Conservation (phyloP, 1,140 invertebrate species). For the Drosophila parvula region DNA sequence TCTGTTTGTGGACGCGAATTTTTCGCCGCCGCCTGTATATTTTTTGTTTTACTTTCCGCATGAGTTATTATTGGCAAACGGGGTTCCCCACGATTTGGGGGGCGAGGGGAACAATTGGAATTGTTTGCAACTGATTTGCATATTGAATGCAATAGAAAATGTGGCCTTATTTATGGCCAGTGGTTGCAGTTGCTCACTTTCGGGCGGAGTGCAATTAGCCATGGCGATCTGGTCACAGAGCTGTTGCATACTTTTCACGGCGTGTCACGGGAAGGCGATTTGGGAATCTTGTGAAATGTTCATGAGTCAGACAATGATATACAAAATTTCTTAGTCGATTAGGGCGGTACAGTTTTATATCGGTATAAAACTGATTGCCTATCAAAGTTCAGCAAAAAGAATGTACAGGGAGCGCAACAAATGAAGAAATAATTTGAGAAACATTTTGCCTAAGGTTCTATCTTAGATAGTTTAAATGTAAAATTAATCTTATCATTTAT, state of each 20-base stretch:
- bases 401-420: neutral
- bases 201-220: conserved; percentile 5
- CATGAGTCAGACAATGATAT: conserved; percentile 24
- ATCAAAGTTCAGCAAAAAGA: neutral
- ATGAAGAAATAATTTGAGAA: neutral
- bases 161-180: conserved; percentile 55
- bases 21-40: conserved; percentile 1
- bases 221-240: neutral
- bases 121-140: conserved; percentile 67
- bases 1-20: conserved; percentile 29
- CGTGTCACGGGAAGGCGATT: neutral
- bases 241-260: conserved; percentile 18
- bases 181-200: conserved; percentile 18
- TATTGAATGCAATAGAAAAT: conserved; percentile 69
- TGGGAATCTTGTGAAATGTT: conserved; percentile 17
- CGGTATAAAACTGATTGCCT: neutral
- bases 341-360: neutral
- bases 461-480: too few relatives aligned
- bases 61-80: conserved; percentile 73
- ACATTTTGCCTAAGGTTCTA: too few relatives aligned
- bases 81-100: conserved; percentile 29
- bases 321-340: neutral
- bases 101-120: conserved; percentile 38
- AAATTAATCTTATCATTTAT: too few relatives aligned
- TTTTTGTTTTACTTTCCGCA: conserved; percentile 38